These are phyloP conservation scores for Dynastes tityus DNA, from an alignment of 2,888 invertebrate genomes.

Conservation along the genomic window DNA sequence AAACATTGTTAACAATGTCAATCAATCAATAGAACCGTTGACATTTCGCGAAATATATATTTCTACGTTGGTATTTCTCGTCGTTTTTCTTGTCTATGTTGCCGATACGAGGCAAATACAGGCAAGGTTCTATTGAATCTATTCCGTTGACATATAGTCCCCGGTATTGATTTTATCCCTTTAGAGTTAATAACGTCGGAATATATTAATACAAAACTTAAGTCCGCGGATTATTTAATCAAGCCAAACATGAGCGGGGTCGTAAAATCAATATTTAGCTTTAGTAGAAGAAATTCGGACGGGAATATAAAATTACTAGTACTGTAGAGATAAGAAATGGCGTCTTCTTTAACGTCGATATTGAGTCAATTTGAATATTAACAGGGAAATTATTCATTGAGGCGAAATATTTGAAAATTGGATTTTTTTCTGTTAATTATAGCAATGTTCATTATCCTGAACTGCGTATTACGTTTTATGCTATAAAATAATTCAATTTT, in stretches of 20 bases:
- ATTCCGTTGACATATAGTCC: neutral
- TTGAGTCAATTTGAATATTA: neutral
- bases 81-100: neutral
- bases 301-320: neutral
- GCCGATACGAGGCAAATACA: neutral
- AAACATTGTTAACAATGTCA: too few species aligned
- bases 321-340: neutral
- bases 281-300: neutral
- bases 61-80: neutral
- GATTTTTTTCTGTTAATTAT: too few species aligned
- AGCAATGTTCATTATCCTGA: too few species aligned
- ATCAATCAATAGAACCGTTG: too few species aligned
- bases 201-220: neutral
- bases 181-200: neutral
- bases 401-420: neutral
- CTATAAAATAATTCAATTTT: too few species aligned
- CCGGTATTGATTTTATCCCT: neutral
- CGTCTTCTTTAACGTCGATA: neutral
- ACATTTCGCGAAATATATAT: too few species aligned
- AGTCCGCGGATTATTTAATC: neutral
- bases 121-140: neutral
- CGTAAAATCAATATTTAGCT: slow-evolving; percentile 12
- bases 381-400: neutral
- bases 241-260: neutral
- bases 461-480: too few species aligned